Percentiles rank a stretch among this genome's conserved stretches.
phyloP scores from a whole-genome alignment of 2,888 invertebrate species.

The Ctena decussata region DNA sequence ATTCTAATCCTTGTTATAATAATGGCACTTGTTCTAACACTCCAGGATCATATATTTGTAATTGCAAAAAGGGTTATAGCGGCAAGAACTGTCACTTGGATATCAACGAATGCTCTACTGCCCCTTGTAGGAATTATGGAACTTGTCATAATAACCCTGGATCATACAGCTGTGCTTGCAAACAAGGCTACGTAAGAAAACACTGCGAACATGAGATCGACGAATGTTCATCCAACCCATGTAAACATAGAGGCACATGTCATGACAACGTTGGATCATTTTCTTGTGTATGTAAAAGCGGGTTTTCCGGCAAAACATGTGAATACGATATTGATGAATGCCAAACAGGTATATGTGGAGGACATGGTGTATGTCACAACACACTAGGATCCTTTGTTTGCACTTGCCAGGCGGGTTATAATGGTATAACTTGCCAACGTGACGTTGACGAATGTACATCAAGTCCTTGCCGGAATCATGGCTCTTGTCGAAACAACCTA shows the following conservation, averaged over 20 bases:
- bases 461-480: not conserved
- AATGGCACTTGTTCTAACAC: conserved; percentile 26
- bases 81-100: not conserved
- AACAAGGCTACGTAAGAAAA: not conserved
- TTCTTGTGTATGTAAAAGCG: not conserved
- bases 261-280: not conserved
- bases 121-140: not conserved
- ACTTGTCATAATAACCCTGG: not conserved
- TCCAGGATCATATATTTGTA: conserved; percentile 7
- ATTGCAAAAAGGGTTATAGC: not conserved
- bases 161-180: not conserved
- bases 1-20: not conserved
- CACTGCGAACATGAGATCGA: not conserved
- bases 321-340: not conserved
- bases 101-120: not conserved
- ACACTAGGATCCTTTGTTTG: not conserved
- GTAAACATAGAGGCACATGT: not conserved
- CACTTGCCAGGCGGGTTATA: not conserved
- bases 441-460: not conserved
- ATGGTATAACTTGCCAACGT: not conserved
- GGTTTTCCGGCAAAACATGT: not conserved
- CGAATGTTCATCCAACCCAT: not conserved
- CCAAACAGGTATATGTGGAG: not conserved
- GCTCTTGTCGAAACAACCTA: not conserved
- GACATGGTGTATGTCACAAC: not conserved